Percentiles rank a stretch among this genome's conserved stretches.
These are phyloP conservation scores for Eolophus roseicapilla DNA, from an alignment of 2,113 vertebrate genomes.

Conservation along the genomic window DNA sequence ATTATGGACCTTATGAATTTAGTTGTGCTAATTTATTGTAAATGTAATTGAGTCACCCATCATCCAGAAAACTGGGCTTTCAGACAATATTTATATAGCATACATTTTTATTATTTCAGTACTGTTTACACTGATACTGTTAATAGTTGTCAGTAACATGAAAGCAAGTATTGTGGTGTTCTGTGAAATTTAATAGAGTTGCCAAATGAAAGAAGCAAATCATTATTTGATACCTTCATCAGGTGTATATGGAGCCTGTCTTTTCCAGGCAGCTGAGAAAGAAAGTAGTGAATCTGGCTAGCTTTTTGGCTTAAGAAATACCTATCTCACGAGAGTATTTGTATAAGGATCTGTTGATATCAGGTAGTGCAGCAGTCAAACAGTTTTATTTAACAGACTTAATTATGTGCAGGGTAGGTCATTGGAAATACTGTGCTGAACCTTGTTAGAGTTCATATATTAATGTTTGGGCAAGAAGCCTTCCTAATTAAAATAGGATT, in stretches of 20 bases:
- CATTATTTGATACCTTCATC: not conserved
- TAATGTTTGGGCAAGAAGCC: not conserved
- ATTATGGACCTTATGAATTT: not conserved
- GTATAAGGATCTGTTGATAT: rapidly evolving
- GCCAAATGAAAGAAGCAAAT: not conserved
- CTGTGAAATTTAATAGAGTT: not conserved
- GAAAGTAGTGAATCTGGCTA: not conserved
- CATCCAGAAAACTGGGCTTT: not conserved
- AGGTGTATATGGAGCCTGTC: not conserved
- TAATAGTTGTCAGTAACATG: not conserved
- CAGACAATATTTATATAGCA: not conserved
- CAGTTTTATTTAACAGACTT: not conserved
- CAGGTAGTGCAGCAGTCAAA: not conserved
- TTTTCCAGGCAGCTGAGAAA: not conserved
- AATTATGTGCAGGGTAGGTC: not conserved
- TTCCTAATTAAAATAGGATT: not conserved
- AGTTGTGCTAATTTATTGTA: not conserved
- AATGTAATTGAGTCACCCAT: not conserved
- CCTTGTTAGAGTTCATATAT: not conserved
- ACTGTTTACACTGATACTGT: not conserved
- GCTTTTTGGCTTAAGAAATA: not conserved
- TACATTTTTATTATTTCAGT: not conserved
- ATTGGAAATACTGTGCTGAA: not conserved
- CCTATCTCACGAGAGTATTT: not conserved
- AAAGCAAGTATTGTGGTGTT: not conserved